Percentiles rank a stretch among this genome's conserved stretches.
phyloP scores from a whole-genome alignment of 2,888 invertebrate genomes.

The Xestobium rufovillosum region DNA sequence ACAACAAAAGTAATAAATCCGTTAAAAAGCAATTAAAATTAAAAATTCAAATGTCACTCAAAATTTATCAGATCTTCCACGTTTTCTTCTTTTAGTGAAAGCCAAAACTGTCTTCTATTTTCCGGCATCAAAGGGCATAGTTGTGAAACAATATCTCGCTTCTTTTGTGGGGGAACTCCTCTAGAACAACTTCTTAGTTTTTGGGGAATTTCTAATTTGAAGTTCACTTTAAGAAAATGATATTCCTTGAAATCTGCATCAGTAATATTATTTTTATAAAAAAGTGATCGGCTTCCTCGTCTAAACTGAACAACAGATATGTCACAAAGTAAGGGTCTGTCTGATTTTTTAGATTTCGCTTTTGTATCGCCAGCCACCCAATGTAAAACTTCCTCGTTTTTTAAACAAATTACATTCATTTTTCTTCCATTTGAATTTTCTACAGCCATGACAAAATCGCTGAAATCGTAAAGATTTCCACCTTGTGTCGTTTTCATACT shows the following conservation, averaged over 20 bases:
- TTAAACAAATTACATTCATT: constrained; percentile 15
- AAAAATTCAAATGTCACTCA: too few relatives aligned
- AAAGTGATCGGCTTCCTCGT: not conserved
- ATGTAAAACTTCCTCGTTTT: constrained; percentile 11
- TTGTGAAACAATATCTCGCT: constrained; percentile 2
- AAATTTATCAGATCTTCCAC: too few relatives aligned
- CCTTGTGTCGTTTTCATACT: constrained; percentile 13
- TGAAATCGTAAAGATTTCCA: constrained; percentile 11
- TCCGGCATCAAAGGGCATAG: constrained; percentile 8
- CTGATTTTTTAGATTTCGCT: constrained; percentile 5
- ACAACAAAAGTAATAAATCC: too few relatives aligned
- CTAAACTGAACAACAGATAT: constrained; percentile 7
- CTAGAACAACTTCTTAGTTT: constrained; percentile 3
- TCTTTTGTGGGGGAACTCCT: constrained; percentile 4
- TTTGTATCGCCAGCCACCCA: constrained; percentile 7
- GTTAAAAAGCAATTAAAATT: too few relatives aligned
- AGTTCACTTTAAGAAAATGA: constrained; percentile 5
- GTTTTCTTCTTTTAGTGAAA: not conserved
- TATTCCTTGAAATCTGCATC: constrained; percentile 3
- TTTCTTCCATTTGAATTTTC: constrained; percentile 15
- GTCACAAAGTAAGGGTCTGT: constrained; percentile 5
- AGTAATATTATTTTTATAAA: constrained; percentile 4
- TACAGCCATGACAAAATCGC: constrained; percentile 9
- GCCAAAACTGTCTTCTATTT: constrained; percentile 1
- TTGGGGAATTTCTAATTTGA: not conserved